Conservation (phyloP, 2,797 vertebrate species). For the Pseudochromis fuscus region DNA sequence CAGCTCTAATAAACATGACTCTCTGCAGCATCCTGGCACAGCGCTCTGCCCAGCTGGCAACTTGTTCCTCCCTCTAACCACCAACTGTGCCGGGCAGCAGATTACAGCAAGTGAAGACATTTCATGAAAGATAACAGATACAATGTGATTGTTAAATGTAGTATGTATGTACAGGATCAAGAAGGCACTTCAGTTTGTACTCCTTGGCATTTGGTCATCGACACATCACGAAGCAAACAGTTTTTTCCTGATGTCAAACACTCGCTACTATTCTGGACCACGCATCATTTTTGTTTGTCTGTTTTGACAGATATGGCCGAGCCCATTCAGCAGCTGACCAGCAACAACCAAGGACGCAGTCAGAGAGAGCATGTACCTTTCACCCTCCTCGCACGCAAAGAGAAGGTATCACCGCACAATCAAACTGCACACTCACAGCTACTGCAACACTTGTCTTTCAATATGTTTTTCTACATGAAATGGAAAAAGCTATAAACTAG, state of each 20-base stretch:
- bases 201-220: neutral
- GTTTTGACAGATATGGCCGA: slow-evolving; percentile 90
- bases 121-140: slow-evolving; percentile 7
- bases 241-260: neutral
- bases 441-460: neutral
- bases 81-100: slow-evolving; percentile 27
- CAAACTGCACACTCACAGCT: neutral
- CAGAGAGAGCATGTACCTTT: slow-evolving; percentile 86
- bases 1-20: slow-evolving; percentile 62
- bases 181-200: neutral
- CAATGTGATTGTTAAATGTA: neutral
- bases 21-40: slow-evolving; percentile 51
- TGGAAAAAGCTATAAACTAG: neutral
- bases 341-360: slow-evolving; percentile 86
- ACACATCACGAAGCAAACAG: slow-evolving; percentile 1
- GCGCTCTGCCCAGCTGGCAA: slow-evolving; percentile 50
- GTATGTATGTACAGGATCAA: no score
- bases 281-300: slow-evolving; percentile 36
- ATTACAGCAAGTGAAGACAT: slow-evolving; percentile 32
- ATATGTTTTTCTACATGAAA: slow-evolving; percentile 15
- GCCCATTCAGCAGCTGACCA: slow-evolving; percentile 91
- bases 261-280: neutral
- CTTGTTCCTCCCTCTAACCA: slow-evolving; percentile 31
- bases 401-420: slow-evolving; percentile 89
- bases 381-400: slow-evolving; percentile 86